phyloP scores from a whole-genome alignment of 2,113 vertebrate species.

The Periophthalmodon schlosseri region DNA sequence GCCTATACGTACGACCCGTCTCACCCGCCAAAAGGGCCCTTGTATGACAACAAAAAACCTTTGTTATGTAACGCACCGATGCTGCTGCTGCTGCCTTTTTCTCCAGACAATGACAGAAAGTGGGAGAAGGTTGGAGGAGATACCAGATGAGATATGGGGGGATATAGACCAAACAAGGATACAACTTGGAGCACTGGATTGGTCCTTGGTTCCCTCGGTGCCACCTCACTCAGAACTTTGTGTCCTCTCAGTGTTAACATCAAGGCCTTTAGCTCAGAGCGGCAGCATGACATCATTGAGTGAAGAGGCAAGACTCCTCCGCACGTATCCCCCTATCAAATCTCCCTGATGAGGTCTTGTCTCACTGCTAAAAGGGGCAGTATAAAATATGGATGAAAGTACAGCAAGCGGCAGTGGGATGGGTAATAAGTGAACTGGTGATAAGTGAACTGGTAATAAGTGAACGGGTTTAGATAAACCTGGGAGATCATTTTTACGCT shows the following conservation, averaged over 20 bases:
- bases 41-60: constrained; percentile 63
- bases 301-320: constrained; percentile 21
- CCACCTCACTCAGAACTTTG: constrained; percentile 31
- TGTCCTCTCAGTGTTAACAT: constrained; percentile 39
- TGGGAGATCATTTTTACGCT: neutral
- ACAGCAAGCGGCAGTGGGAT: neutral
- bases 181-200: constrained; percentile 1
- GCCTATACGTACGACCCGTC: constrained; percentile 45
- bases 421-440: neutral
- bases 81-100: constrained; percentile 48
- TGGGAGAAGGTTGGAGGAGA: constrained; percentile 25
- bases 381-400: neutral
- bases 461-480: neutral
- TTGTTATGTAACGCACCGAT: constrained; percentile 72
- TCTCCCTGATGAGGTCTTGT: constrained; percentile 43
- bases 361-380: constrained; percentile 18
- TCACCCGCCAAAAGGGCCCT: constrained; percentile 59
- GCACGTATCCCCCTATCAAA: constrained; percentile 33
- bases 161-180: constrained; percentile 18
- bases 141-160: constrained; percentile 4
- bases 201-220: constrained; percentile 11
- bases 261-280: constrained; percentile 29
- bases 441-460: neutral
- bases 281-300: constrained; percentile 68
- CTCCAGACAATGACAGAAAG: constrained; percentile 35